These are phyloP conservation scores for Periophthalmus modestus DNA, from an alignment of 2,113 vertebrate genomes.

Conservation along the genomic window DNA sequence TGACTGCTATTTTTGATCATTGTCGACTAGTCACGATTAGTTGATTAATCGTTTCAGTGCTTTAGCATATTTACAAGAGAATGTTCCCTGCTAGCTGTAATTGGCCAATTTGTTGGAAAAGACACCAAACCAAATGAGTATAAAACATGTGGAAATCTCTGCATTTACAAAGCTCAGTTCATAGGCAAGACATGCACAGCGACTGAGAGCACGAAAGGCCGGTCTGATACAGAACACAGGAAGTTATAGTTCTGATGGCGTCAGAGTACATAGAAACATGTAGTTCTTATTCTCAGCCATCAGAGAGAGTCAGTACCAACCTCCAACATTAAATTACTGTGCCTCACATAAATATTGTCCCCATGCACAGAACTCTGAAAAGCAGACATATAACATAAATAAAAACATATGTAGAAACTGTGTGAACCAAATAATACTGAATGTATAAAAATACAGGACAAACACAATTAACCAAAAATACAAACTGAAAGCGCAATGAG, in stretches of 20 bases:
- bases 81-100: slow-evolving; percentile 5
- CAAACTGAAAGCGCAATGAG: slow-evolving; percentile 23
- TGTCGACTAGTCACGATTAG: not conserved
- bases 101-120: not conserved
- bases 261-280: slow-evolving; percentile 61
- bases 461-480: slow-evolving; percentile 39
- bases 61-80: not conserved
- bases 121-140: slow-evolving; percentile 16
- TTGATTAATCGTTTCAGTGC: too few relatives aligned
- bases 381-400: slow-evolving; percentile 64
- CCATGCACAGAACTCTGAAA: slow-evolving; percentile 94
- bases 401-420: slow-evolving; percentile 20
- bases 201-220: slow-evolving; percentile 87
- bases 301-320: slow-evolving; percentile 86
- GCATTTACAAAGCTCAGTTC: slow-evolving; percentile 26
- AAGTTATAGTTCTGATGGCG: slow-evolving; percentile 64
- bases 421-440: not conserved
- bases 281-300: slow-evolving; percentile 57
- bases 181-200: slow-evolving; percentile 72
- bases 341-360: slow-evolving; percentile 99
- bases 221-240: slow-evolving; percentile 75
- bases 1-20: not conserved
- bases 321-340: slow-evolving; percentile 99
- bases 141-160: slow-evolving; percentile 13
- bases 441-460: slow-evolving; percentile 2